These are phyloP conservation scores for Melanerpes formicivorus DNA, from an alignment of 2,113 vertebrate genomes.

Conservation along the genomic window DNA sequence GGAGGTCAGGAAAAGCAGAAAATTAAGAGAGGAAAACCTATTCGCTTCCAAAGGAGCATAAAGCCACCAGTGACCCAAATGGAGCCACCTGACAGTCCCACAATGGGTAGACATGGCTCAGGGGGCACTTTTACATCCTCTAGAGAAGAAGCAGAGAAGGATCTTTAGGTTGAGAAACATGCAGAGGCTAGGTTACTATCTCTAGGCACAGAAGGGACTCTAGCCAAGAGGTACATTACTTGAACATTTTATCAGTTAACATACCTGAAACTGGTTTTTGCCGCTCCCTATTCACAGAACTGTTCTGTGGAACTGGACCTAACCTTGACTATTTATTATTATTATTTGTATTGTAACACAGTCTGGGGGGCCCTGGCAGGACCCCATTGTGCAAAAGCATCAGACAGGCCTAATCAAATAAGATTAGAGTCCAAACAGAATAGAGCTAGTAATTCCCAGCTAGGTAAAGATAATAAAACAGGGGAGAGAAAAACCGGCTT, in stretches of 20 bases:
- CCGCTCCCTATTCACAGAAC: not conserved
- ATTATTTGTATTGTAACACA: not conserved
- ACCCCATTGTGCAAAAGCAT: slow-evolving; percentile 30
- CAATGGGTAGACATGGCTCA: not conserved
- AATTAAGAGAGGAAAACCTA: not conserved
- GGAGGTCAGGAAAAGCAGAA: slow-evolving; percentile 64
- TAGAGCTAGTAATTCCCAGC: slow-evolving; percentile 32
- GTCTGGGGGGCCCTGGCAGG: not conserved
- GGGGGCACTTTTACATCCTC: not conserved
- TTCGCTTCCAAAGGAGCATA: not conserved
- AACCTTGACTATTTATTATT: not conserved
- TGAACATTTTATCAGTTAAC: not conserved
- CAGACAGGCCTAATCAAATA: not conserved
- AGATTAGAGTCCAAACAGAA: not conserved
- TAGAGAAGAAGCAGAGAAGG: not conserved
- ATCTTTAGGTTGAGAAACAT: not conserved
- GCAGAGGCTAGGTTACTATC: not conserved
- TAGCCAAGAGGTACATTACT: slow-evolving; percentile 31
- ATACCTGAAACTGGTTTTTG: not conserved
- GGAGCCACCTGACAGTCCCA: not conserved
- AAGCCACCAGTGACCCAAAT: not conserved
- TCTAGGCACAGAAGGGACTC: slow-evolving; percentile 3
- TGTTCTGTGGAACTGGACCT: not conserved
- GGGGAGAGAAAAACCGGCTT: not conserved
- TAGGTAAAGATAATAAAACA: slow-evolving; percentile 42